Evolutionary conservation across 2,113 vertebrate species (phyloP).

Genomic region (Dryoscopus gambensis): DNA sequence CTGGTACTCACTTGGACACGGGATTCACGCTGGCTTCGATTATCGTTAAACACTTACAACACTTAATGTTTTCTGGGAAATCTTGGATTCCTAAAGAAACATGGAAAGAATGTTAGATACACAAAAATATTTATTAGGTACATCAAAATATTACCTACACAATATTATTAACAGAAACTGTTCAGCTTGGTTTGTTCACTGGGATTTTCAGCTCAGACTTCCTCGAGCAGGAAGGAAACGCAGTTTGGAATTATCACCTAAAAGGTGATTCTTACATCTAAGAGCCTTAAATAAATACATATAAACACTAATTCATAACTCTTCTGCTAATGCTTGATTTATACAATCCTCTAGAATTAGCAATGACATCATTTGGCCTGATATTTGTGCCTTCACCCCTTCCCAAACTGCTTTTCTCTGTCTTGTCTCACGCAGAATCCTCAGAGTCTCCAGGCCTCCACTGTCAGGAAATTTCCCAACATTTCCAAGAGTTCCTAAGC

Average conservation of each 20-base stretch:
- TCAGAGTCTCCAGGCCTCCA: not conserved
- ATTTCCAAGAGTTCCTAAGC: not conserved
- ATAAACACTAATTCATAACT: no score
- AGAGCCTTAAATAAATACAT: not conserved
- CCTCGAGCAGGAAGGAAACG: not conserved
- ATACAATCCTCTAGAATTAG: not conserved
- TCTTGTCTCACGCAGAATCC: not conserved
- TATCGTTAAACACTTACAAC: constrained; percentile 97
- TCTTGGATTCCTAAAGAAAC: constrained; percentile 91
- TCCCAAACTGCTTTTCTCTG: not conserved
- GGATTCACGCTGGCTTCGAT: constrained; percentile 99
- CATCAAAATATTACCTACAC: not conserved
- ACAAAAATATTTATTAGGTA: not conserved
- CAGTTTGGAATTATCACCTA: not conserved
- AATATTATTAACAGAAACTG: not conserved
- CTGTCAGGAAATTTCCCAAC: no score
- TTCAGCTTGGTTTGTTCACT: not conserved
- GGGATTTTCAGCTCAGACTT: not conserved
- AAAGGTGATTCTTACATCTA: not conserved
- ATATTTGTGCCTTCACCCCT: not conserved
- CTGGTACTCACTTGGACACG: constrained; percentile 93
- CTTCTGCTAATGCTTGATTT: not conserved
- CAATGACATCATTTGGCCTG: not conserved
- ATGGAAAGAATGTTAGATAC: not conserved
- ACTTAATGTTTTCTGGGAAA: constrained; percentile 99